These are phyloP conservation scores for Pangasius mekongensis DNA, from an alignment of 2,797 vertebrate genomes.

Conservation along the genomic window DNA sequence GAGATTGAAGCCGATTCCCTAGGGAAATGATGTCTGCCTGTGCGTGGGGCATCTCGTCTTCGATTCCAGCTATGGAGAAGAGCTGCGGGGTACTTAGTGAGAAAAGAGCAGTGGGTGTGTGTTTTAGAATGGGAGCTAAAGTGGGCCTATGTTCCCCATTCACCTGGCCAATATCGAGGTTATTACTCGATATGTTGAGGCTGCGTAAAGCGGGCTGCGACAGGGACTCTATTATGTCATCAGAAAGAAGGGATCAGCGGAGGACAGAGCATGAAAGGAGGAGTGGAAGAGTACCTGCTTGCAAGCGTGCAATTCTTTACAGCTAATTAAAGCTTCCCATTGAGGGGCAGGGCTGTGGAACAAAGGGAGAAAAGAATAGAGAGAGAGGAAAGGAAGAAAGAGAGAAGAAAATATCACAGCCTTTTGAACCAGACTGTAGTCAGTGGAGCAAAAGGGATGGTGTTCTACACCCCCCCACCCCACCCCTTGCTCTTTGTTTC, in stretches of 20 bases:
- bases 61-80: slow-evolving; percentile 35
- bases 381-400: slow-evolving; percentile 11
- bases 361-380: slow-evolving; percentile 65
- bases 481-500: slow-evolving; percentile 4
- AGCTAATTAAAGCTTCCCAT: slow-evolving; percentile 77
- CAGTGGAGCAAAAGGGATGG: slow-evolving; percentile 23
- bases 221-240: slow-evolving; percentile 73
- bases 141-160: slow-evolving; percentile 49
- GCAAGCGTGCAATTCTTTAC: slow-evolving; percentile 70
- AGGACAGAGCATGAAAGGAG: slow-evolving; percentile 67
- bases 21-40: slow-evolving; percentile 50
- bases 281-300: slow-evolving; percentile 73
- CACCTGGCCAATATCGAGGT: slow-evolving; percentile 39
- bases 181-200: slow-evolving; percentile 35
- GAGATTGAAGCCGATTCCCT: slow-evolving; percentile 56
- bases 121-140: slow-evolving; percentile 49
- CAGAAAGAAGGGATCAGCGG: slow-evolving; percentile 72
- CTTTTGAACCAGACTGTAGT: slow-evolving; percentile 28
- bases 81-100: slow-evolving; percentile 40
- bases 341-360: slow-evolving; percentile 67
- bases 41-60: slow-evolving; percentile 42
- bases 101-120: slow-evolving; percentile 42
- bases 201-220: slow-evolving; percentile 50
- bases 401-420: slow-evolving; percentile 8
- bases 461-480: neutral